phyloP scores from a whole-genome alignment of 2,113 vertebrate genomes.

The Neolamprologus toae region DNA sequence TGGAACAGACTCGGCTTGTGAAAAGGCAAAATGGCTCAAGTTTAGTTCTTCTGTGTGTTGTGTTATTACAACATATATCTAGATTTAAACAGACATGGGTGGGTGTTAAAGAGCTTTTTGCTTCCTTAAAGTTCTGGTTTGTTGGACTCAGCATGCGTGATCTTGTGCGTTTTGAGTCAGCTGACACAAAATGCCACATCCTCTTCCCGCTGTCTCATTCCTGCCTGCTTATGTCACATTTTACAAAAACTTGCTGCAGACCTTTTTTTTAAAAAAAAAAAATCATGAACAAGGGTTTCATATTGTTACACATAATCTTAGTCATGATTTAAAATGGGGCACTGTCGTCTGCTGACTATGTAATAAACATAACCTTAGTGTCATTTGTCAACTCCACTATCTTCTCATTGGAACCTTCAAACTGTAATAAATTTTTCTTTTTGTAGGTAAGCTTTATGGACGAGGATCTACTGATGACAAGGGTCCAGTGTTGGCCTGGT shows the following conservation, averaged over 20 bases:
- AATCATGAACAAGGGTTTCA: not conserved
- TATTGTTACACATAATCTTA: not conserved
- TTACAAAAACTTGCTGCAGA: not conserved
- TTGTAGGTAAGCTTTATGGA: conserved; percentile 87
- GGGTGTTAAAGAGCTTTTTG: too few species aligned
- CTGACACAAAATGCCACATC: not conserved
- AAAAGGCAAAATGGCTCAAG: not conserved
- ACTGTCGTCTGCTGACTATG: not conserved
- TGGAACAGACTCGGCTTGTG: not conserved
- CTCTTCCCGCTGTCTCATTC: not conserved
- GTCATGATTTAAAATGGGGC: not conserved
- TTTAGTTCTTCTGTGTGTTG: not conserved
- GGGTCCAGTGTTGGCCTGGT: conserved; percentile 92
- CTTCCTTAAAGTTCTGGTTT: too few species aligned
- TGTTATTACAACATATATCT: not conserved
- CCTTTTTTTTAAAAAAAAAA: not conserved
- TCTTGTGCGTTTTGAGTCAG: not conserved
- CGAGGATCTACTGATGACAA: conserved; percentile 95
- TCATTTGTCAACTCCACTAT: not conserved
- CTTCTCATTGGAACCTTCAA: not conserved
- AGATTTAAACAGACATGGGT: not conserved
- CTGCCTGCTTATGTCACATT: not conserved
- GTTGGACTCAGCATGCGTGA: not conserved
- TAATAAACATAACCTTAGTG: not conserved
- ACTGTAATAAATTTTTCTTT: not conserved